Conservation (phyloP, 2,888 invertebrate genomes). For the Euproctis similis region DNA sequence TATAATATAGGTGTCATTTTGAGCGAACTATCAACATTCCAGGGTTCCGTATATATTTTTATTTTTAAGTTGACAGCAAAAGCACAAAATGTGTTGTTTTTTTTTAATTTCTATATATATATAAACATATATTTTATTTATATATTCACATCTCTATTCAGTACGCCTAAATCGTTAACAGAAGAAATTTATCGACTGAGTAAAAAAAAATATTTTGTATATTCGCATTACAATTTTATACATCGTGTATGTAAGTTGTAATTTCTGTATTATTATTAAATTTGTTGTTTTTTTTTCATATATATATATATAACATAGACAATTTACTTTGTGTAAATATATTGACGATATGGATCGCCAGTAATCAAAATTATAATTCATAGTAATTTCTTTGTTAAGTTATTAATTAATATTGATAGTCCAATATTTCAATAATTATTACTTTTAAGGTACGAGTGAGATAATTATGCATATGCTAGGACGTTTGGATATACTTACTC, state of each 20-base stretch:
- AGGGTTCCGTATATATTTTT: constrained; percentile 45
- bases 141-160: constrained; percentile 17
- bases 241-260: constrained; percentile 30
- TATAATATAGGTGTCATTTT: constrained; percentile 43
- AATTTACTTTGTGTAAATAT: too few relatives aligned
- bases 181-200: constrained; percentile 49
- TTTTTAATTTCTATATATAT: constrained; percentile 1
- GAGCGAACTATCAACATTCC: constrained; percentile 70
- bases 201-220: constrained; percentile 53
- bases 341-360: too few relatives aligned
- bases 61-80: constrained; percentile 39
- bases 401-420: constrained; percentile 21
- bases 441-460: constrained; percentile 56
- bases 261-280: constrained; percentile 21
- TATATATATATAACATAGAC: constrained; percentile 1
- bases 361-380: too few relatives aligned
- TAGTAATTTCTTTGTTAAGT: too few relatives aligned
- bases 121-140: not conserved
- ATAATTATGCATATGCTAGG: constrained; percentile 25
- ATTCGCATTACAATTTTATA: constrained; percentile 42
- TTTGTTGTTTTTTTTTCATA: too few relatives aligned
- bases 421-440: constrained; percentile 36
- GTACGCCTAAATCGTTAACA: constrained; percentile 37
- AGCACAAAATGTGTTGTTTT: constrained; percentile 41
- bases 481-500: not conserved